These are phyloP conservation scores for Podotricha telesiphe DNA, from an alignment of 2,888 invertebrate species.

Conservation along the genomic window DNA sequence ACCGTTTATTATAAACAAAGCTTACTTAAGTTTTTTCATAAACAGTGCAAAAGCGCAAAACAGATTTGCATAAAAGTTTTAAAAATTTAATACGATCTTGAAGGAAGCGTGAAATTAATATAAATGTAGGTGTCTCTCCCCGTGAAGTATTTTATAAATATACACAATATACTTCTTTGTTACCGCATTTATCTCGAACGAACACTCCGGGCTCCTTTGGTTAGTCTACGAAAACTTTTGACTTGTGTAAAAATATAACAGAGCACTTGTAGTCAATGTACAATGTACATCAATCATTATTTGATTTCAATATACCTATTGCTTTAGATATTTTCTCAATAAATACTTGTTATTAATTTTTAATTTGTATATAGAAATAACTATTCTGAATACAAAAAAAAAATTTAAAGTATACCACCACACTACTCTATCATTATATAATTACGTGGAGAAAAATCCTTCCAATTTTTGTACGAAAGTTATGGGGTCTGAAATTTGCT, in stretches of 20 bases:
- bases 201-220: slow-evolving; percentile 59
- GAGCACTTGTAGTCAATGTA: not conserved
- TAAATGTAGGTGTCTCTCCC: slow-evolving; percentile 34
- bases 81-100: slow-evolving; percentile 19
- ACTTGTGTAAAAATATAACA: slow-evolving; percentile 21
- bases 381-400: too few relatives aligned
- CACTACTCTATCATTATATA: too few relatives aligned
- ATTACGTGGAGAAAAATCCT: too few relatives aligned
- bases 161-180: slow-evolving; percentile 46
- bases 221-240: slow-evolving; percentile 40
- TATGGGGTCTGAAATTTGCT: too few relatives aligned
- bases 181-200: slow-evolving; percentile 70
- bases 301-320: too few relatives aligned
- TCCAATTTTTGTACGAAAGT: too few relatives aligned
- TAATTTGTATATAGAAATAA: too few relatives aligned
- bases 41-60: slow-evolving; percentile 12
- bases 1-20: not conserved
- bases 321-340: too few relatives aligned
- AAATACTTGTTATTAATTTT: too few relatives aligned
- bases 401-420: too few relatives aligned
- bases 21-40: not conserved
- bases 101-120: slow-evolving; percentile 34
- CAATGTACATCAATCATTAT: too few relatives aligned
- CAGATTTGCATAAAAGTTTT: slow-evolving; percentile 15
- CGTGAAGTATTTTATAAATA: slow-evolving; percentile 48